These are phyloP conservation scores for Myzus persicae DNA, from an alignment of 1,140 invertebrate species.

Conservation along the genomic window DNA sequence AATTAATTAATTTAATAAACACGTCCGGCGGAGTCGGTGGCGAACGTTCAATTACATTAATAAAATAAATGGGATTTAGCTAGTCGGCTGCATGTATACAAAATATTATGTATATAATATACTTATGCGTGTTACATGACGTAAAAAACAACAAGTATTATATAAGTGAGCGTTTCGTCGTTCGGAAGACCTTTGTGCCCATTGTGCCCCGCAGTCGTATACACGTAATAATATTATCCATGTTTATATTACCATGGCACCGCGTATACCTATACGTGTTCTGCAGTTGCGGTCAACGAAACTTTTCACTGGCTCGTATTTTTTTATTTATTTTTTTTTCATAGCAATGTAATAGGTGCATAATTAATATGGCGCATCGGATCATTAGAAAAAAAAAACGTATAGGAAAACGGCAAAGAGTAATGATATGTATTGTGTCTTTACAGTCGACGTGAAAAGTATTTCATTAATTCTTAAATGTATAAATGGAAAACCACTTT, in stretches of 20 bases:
- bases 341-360: background rate
- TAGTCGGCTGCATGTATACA: background rate
- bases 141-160: background rate
- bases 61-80: background rate
- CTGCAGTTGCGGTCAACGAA: background rate
- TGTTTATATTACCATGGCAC: too few relatives aligned
- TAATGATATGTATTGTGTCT: background rate
- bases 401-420: background rate
- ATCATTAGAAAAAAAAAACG: background rate
- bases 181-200: background rate
- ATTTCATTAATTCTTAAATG: background rate
- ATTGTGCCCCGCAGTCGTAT: background rate
- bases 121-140: background rate
- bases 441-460: background rate
- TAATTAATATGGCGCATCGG: background rate
- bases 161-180: background rate
- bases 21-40: background rate
- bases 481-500: background rate
- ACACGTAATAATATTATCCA: background rate
- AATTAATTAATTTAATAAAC: conserved; percentile 32
- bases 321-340: too few relatives aligned
- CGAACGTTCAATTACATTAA: conserved; percentile 17
- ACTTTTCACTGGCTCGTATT: background rate
- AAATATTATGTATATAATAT: background rate
- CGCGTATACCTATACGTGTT: too few relatives aligned